Evolutionary conservation across 2,888 invertebrate genomes (phyloP).

Genomic region (Mantis religiosa): DNA sequence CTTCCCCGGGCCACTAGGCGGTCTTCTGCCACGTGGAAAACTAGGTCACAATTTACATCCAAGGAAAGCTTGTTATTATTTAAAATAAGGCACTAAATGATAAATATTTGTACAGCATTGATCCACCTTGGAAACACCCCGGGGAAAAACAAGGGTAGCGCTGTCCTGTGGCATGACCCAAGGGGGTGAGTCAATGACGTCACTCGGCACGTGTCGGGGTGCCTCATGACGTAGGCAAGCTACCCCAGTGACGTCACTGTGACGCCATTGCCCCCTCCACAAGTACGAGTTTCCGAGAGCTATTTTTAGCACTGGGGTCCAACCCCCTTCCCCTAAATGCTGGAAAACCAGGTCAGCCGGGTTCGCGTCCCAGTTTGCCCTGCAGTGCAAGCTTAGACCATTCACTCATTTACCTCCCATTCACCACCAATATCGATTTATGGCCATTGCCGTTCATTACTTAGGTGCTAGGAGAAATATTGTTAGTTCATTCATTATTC

Average conservation of each 20-base stretch:
- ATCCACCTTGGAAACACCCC: not conserved
- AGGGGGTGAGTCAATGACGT: conserved; percentile 8
- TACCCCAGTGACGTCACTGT: conserved; percentile 1
- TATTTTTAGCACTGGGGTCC: conserved; percentile 10
- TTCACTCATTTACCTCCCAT: not conserved
- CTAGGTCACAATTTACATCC: no score
- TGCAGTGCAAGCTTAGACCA: not conserved
- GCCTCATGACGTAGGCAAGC: conserved; percentile 10
- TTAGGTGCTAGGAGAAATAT: not conserved
- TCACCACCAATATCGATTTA: not conserved
- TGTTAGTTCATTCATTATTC: not conserved
- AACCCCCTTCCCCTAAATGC: no score
- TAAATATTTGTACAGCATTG: no score
- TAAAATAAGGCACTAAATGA: no score
- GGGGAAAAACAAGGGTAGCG: not conserved
- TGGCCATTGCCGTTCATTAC: not conserved
- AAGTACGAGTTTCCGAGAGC: not conserved
- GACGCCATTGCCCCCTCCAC: not conserved
- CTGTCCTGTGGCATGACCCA: not conserved
- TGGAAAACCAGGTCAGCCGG: not conserved
- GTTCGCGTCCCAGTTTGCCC: not conserved
- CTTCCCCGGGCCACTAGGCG: no score
- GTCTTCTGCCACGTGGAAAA: no score
- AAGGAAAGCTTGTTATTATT: no score
- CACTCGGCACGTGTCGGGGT: conserved; percentile 4